These are phyloP conservation scores for Sebastes matsubarae DNA, from an alignment of 2,797 vertebrate species.

Conservation along the genomic window DNA sequence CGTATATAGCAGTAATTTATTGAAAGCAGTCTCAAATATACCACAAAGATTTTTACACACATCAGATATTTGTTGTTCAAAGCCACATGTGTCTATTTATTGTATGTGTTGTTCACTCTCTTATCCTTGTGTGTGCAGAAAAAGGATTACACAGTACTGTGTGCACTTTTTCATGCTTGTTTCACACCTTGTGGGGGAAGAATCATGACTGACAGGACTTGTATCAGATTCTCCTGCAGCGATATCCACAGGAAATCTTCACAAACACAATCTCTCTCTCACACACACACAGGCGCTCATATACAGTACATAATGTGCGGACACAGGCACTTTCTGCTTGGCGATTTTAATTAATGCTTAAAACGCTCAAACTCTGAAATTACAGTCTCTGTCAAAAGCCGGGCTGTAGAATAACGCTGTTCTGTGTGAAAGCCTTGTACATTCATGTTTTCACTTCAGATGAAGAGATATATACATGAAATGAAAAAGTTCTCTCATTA, in stretches of 20 bases:
- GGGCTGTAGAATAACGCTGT: neutral
- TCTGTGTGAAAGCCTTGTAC: neutral
- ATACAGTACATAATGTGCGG: neutral
- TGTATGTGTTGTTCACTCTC: slow-evolving; percentile 25
- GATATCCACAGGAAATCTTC: slow-evolving; percentile 59
- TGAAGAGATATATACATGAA: neutral
- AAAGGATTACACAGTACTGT: slow-evolving; percentile 54
- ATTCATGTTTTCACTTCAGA: neutral
- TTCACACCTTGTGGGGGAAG: slow-evolving; percentile 74
- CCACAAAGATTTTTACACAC: slow-evolving; percentile 8
- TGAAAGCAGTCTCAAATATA: neutral
- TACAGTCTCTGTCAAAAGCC: slow-evolving; percentile 11
- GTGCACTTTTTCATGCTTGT: slow-evolving; percentile 61
- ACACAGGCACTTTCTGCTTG: slow-evolving; percentile 20
- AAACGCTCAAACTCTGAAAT: slow-evolving; percentile 27
- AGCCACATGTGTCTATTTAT: slow-evolving; percentile 11
- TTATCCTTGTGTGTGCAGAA: slow-evolving; percentile 31
- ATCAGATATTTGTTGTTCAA: neutral
- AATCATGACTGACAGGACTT: slow-evolving; percentile 71
- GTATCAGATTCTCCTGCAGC: slow-evolving; percentile 61
- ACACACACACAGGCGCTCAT: neutral
- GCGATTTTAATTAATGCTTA: slow-evolving; percentile 36
- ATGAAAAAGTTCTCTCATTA: neutral
- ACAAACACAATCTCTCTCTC: slow-evolving; percentile 5
- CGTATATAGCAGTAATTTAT: neutral